Evolutionary conservation across 92 coral and sea anemone genomes (phyloP).

Genomic region (Montipora capitata): DNA sequence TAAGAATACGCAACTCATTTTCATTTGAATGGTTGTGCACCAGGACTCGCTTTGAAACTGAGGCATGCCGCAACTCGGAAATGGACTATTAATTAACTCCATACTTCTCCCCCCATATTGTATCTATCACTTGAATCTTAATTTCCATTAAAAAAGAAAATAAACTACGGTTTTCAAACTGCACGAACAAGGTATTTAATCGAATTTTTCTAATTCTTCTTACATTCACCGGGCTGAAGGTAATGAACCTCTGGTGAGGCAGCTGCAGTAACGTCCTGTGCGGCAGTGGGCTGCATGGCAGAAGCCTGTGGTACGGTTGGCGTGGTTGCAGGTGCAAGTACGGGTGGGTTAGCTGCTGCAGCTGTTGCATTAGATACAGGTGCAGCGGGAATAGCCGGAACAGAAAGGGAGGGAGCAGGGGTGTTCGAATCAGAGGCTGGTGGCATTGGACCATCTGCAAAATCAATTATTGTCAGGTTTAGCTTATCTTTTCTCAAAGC

Average conservation of each 20-base stretch:
- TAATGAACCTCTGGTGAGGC: background rate
- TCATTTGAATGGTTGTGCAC: too few species aligned
- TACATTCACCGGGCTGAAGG: conserved; percentile 46
- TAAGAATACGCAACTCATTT: too few species aligned
- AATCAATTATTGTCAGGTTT: background rate
- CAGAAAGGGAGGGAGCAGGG: conserved; percentile 19
- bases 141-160: too few species aligned
- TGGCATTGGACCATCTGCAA: conserved; percentile 68
- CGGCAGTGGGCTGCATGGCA: conserved; percentile 4
- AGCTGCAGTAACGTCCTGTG: background rate
- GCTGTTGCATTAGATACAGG: conserved; percentile 22
- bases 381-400: background rate
- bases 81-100: too few species aligned
- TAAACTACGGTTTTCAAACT: too few species aligned
- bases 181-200: too few species aligned
- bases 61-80: too few species aligned
- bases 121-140: too few species aligned
- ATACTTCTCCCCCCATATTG: too few species aligned
- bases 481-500: too few species aligned
- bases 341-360: conserved; percentile 7
- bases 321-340: background rate
- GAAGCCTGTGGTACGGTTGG: conserved; percentile 8
- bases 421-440: conserved; percentile 38
- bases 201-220: background rate
- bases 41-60: too few species aligned